phyloP scores from a whole-genome alignment of 2,888 invertebrate species.

The Dicycla oo region DNA sequence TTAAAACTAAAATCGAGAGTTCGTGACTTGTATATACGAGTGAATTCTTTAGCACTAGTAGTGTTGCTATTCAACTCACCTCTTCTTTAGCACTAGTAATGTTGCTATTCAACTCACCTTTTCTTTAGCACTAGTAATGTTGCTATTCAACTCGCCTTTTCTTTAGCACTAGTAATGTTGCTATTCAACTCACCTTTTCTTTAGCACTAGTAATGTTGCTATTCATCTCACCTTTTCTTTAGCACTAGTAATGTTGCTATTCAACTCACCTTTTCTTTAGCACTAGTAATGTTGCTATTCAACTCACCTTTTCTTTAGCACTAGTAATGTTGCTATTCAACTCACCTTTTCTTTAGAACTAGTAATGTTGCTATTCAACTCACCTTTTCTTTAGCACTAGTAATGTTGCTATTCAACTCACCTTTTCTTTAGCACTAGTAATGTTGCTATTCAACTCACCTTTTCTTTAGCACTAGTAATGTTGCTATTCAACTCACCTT shows the following conservation, averaged over 20 bases:
- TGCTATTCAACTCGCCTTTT: neutral
- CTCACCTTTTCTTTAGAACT: too few relatives aligned
- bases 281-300: neutral
- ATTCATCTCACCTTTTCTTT: neutral
- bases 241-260: neutral
- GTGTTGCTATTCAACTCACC: too few relatives aligned
- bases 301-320: neutral
- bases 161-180: neutral
- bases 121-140: neutral
- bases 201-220: neutral
- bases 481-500: too few relatives aligned
- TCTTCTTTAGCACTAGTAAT: neutral
- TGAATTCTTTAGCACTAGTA: neutral
- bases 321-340: neutral
- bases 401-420: constrained; percentile 1
- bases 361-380: neutral
- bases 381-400: neutral
- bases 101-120: neutral
- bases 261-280: too few relatives aligned
- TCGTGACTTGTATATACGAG: neutral
- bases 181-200: too few relatives aligned
- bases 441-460: neutral
- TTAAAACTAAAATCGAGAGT: neutral
- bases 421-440: neutral
- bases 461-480: neutral